Evolutionary conservation across 2,888 invertebrate species (phyloP).

Genomic region (Troilus luridus): DNA sequence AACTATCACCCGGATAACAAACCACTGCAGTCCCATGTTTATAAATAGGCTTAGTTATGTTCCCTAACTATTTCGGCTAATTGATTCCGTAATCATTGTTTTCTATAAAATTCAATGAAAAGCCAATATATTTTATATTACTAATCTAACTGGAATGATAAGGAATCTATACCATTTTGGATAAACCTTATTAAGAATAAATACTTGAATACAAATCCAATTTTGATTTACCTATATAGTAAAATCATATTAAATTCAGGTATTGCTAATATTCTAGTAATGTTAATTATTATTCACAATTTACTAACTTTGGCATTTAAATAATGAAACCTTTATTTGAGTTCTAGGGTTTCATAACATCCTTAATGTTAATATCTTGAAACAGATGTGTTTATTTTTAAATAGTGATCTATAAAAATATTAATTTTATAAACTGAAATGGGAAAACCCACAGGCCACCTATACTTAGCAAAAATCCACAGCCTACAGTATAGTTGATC

Average conservation of each 20-base stretch:
- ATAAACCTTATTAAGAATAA: background rate
- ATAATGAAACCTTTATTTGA: background rate
- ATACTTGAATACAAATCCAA: background rate
- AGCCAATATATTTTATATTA: background rate
- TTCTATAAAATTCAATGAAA: background rate
- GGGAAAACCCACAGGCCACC: background rate
- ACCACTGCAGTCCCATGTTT: background rate
- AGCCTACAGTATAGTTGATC: constrained; percentile 28
- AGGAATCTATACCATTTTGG: background rate
- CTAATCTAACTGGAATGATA: constrained; percentile 6
- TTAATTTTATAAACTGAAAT: background rate
- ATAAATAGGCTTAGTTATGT: background rate
- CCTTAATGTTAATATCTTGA: background rate
- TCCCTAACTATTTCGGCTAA: constrained; percentile 5
- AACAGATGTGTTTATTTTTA: constrained; percentile 25
- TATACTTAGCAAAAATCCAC: constrained; percentile 45
- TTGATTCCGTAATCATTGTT: background rate
- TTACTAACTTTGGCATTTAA: constrained; percentile 34
- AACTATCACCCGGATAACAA: background rate
- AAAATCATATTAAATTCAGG: background rate
- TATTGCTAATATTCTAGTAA: constrained; percentile 17
- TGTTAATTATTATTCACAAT: constrained; percentile 21
- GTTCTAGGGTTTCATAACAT: background rate
- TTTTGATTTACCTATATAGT: background rate
- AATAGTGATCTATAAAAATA: constrained; percentile 31